Evolutionary conservation across 2,888 invertebrate genomes (phyloP).

Genomic region (Euclidia mi): DNA sequence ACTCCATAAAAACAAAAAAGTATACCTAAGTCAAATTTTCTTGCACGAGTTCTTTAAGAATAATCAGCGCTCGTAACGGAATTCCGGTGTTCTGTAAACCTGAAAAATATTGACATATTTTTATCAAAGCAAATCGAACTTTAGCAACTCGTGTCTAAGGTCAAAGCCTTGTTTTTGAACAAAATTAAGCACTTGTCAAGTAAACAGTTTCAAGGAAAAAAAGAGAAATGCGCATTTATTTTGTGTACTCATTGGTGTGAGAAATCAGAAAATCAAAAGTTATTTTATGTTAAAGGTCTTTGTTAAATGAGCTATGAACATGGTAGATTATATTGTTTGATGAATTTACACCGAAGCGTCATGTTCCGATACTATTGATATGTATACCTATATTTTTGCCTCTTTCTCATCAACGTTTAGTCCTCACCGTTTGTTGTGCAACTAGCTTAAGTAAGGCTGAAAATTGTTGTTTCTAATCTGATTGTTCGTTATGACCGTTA

Average conservation of each 20-base stretch:
- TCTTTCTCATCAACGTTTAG: too few species aligned
- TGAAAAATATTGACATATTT: neutral
- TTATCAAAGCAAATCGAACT: constrained; percentile 14
- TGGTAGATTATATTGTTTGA: constrained; percentile 47
- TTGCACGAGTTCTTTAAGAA: neutral
- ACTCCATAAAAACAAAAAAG: neutral
- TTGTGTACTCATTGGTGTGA: constrained; percentile 59
- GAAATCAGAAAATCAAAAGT: constrained; percentile 65
- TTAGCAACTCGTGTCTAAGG: neutral
- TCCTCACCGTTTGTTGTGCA: too few species aligned
- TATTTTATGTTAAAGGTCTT: constrained; percentile 59
- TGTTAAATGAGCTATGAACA: constrained; percentile 68
- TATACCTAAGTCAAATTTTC: neutral
- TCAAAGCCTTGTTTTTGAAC: neutral
- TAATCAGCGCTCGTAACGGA: neutral
- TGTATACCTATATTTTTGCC: too few species aligned
- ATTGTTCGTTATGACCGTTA: too few species aligned
- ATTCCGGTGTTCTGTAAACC: too few species aligned
- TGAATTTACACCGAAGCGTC: constrained; percentile 44
- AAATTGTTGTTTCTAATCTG: too few species aligned
- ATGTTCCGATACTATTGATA: neutral
- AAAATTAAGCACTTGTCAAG: constrained; percentile 28
- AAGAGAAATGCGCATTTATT: constrained; percentile 60
- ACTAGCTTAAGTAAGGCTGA: too few species aligned
- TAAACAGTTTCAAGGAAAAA: constrained; percentile 39